phyloP scores from a whole-genome alignment of 1,140 invertebrate genomes.

The Meloidogyne floridensis region DNA sequence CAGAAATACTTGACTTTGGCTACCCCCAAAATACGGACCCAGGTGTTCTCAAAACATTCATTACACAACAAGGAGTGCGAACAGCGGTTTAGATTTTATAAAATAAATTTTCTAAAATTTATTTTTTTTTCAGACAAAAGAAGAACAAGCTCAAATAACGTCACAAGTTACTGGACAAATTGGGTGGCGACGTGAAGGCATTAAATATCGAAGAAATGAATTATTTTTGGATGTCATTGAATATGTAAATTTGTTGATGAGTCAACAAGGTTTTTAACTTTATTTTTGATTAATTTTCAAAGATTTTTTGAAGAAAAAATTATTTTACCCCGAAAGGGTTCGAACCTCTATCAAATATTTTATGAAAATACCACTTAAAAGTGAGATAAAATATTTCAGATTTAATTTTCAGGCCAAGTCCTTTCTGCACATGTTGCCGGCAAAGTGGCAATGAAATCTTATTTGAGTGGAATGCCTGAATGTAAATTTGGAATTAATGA shows the following conservation, averaged over 20 bases:
- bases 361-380: constrained; percentile 10
- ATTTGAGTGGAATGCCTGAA: constrained; percentile 98
- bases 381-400: neutral
- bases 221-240: constrained; percentile 98
- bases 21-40: constrained; percentile 99
- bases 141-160: constrained; percentile 98
- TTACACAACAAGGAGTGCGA: constrained; percentile 98
- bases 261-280: constrained; percentile 80
- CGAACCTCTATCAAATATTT: neutral
- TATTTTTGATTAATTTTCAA: neutral
- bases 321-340: neutral
- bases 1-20: constrained; percentile 98
- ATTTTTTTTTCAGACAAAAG: constrained; percentile 79
- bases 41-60: constrained; percentile 97
- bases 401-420: constrained; percentile 79
- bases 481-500: constrained; percentile 99
- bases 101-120: constrained; percentile 17
- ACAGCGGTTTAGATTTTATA: constrained; percentile 71
- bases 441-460: constrained; percentile 99
- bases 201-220: constrained; percentile 97
- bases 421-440: constrained; percentile 97
- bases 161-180: constrained; percentile 96
- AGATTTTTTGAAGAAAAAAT: neutral
- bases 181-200: constrained; percentile 98
- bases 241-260: constrained; percentile 98